Evolutionary conservation across 1,140 invertebrate species (phyloP), one percentile per base, ranked within the genome.

Genomic region (Diachasma alloeum): DNA sequence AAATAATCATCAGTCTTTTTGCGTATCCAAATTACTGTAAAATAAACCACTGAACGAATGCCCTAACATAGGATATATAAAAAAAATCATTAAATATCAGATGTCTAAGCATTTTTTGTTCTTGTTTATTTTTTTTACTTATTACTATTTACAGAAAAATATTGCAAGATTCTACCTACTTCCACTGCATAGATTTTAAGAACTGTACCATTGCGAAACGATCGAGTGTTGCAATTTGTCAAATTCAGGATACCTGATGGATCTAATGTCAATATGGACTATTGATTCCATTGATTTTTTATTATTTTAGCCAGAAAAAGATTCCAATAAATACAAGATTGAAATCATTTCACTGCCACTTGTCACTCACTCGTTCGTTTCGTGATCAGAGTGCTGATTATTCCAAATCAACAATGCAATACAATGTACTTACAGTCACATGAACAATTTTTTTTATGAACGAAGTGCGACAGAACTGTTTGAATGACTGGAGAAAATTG

Each of bases 351-450:
- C 84, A 88, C 87, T 89, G 87, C 87, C 87, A 88, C 78, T 68
- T 63, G 59, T 66, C 53, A 63, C 15, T 31, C 63, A 78, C 84
- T 84, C 82, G 84, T 80, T 83, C 83, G 80, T 81, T 85, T 81
- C 80, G 81, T 82, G 81, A 75, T 31, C 22, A 53, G 75, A 84
- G 81, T 83, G 84, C 80, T 85, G 81, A 83, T 68, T 42, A 87
- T 89, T 89, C 85, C 85, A 88, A 89, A 89, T 86, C 83, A 75
- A 86, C 84, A 86, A 87, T 88, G 87, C 87, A 88, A 88, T 88
- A 89, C 83, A 78, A 87, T 88, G 88, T 89, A 89, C 85, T 89
- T 89, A 89, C 85, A 83, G 81, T 83, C 80, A 83, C 79, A 83
- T 81, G 82, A 56, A 63, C 17, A 17, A 26, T 37, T 39, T 36